A percentile compares a stretch with the other conserved stretches of the same genome.
Conservation (phyloP, 1,140 invertebrate species). For the Bombus pascuorum region DNA sequence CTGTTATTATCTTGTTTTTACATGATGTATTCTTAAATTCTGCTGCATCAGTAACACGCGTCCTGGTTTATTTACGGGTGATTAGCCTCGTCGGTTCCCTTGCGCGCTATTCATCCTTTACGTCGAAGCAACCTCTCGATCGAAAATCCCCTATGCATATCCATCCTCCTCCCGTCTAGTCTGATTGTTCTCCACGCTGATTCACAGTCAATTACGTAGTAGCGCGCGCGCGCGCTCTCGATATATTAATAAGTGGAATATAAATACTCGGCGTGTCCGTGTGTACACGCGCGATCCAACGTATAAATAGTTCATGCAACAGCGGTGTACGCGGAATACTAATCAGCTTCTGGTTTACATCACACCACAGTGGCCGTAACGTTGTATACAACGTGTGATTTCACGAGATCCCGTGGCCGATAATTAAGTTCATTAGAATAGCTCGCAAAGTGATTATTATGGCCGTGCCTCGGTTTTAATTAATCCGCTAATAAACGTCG, state of each 20-base stretch:
- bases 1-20: not conserved
- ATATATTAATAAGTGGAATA: conserved; percentile 46
- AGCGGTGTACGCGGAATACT: conserved; percentile 50
- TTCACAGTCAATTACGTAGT: conserved; percentile 38
- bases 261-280: conserved; percentile 28
- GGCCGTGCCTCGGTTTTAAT: conserved; percentile 56
- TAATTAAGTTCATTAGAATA: conserved; percentile 64
- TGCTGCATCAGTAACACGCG: not conserved
- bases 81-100: conserved; percentile 14
- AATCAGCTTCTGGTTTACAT: conserved; percentile 64
- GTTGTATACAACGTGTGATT: conserved; percentile 58
- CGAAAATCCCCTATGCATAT: not conserved
- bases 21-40: not conserved
- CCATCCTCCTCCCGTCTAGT: not conserved
- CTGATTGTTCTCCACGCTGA: conserved; percentile 26
- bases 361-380: conserved; percentile 31
- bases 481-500: conserved; percentile 55
- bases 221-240: not conserved
- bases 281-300: not conserved
- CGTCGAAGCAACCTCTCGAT: conserved; percentile 12
- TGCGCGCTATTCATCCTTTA: not conserved
- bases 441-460: conserved; percentile 57
- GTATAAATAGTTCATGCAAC: conserved; percentile 30
- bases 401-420: conserved; percentile 53
- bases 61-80: conserved; percentile 19